These are phyloP conservation scores for Trachurus trachurus DNA, from an alignment of 2,797 vertebrate genomes.

Conservation along the genomic window DNA sequence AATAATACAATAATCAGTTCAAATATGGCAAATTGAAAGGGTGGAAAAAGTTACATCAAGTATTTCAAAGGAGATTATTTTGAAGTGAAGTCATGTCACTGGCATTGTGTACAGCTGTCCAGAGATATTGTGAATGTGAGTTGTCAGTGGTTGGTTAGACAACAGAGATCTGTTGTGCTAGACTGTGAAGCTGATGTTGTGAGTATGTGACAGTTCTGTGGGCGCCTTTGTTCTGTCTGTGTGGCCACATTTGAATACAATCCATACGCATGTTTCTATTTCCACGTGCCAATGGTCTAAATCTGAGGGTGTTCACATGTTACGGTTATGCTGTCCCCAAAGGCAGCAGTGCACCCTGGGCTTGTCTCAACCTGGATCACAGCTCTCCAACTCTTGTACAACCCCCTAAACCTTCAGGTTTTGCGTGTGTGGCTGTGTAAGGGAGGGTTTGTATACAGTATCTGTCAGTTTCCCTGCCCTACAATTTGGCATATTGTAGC, in stretches of 20 bases:
- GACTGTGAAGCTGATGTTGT: background rate
- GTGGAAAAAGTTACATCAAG: background rate
- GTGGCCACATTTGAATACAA: conserved; percentile 32
- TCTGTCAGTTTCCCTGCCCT: conserved; percentile 22
- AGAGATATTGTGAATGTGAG: background rate
- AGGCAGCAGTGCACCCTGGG: conserved; percentile 32
- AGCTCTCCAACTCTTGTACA: conserved; percentile 8
- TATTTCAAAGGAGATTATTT: background rate
- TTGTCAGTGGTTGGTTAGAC: background rate
- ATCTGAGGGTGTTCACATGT: conserved; percentile 40
- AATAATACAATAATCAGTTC: background rate
- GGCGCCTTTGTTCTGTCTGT: conserved; percentile 25
- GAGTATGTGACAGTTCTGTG: conserved; percentile 29
- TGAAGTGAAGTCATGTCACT: background rate
- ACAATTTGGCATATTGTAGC: conserved; percentile 19
- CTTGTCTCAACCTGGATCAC: conserved; percentile 65
- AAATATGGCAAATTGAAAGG: background rate
- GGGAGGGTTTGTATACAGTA: background rate
- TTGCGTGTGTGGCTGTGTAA: background rate
- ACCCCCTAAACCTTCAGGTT: conserved; percentile 23
- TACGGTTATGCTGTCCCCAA: conserved; percentile 22
- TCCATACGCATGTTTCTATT: conserved; percentile 2
- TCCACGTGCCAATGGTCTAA: conserved; percentile 4
- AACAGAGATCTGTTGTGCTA: conserved; percentile 31
- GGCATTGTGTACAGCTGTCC: background rate